Conservation (phyloP, 2,888 invertebrate species). For the Clistopyga incitator region DNA sequence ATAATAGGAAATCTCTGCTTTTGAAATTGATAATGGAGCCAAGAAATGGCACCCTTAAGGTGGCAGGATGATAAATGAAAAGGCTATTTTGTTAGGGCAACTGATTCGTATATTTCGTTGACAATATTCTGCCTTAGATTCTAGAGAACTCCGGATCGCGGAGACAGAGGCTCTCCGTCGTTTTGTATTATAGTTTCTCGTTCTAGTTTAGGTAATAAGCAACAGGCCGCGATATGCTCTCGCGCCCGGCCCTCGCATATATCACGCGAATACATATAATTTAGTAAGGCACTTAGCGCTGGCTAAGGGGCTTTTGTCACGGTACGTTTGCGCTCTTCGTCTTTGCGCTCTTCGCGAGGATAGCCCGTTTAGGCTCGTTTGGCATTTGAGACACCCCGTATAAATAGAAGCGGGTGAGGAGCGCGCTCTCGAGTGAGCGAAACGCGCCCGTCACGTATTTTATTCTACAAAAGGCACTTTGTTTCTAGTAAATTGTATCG, state of each 20-base stretch:
- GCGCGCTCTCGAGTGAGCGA: constrained; percentile 23
- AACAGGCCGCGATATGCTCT: constrained; percentile 26
- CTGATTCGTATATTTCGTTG: constrained; percentile 50
- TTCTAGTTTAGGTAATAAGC: constrained; percentile 52
- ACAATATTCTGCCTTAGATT: constrained; percentile 43
- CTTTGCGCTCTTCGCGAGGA: constrained; percentile 72
- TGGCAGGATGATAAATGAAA: not conserved
- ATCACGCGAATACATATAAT: constrained; percentile 74
- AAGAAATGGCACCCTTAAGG: too few relatives aligned
- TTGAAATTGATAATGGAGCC: too few relatives aligned
- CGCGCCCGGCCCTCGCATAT: constrained; percentile 29
- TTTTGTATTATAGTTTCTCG: constrained; percentile 16
- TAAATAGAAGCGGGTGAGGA: constrained; percentile 78
- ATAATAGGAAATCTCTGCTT: too few relatives aligned
- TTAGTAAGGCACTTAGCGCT: constrained; percentile 82
- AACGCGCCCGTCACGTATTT: constrained; percentile 68
- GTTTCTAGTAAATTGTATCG: constrained; percentile 54
- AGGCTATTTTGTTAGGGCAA: not conserved
- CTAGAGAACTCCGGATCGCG: constrained; percentile 21
- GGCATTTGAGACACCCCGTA: constrained; percentile 82
- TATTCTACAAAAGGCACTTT: constrained; percentile 82
- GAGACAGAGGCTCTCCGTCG: constrained; percentile 1
- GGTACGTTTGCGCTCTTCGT: constrained; percentile 80
- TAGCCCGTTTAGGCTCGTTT: constrained; percentile 79
- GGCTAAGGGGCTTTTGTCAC: constrained; percentile 78